Percentiles rank a stretch among this genome's conserved stretches.
phyloP scores from a whole-genome alignment of 2,888 invertebrate species.

The Pinctada fucata region DNA sequence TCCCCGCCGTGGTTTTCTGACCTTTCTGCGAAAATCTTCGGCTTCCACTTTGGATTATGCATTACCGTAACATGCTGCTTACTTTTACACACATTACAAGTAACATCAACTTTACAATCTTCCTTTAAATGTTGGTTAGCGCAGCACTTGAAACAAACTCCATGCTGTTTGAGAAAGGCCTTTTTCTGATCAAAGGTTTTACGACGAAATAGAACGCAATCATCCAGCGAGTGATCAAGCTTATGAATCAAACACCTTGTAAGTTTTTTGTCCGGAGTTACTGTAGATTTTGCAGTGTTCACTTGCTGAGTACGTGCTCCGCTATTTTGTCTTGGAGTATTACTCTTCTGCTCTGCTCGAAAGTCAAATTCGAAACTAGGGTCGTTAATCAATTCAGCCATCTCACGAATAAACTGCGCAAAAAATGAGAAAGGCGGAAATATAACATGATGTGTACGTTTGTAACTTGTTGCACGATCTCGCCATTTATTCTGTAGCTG shows the following conservation, averaged over 20 bases:
- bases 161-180: slow-evolving; percentile 12
- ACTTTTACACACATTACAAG: slow-evolving; percentile 21
- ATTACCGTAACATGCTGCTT: slow-evolving; percentile 21
- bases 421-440: slow-evolving; percentile 30
- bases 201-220: slow-evolving; percentile 17
- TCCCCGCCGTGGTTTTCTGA: slow-evolving; percentile 16
- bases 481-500: slow-evolving; percentile 24
- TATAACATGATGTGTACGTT: slow-evolving; percentile 10
- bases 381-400: slow-evolving; percentile 24
- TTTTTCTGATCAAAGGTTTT: slow-evolving; percentile 9
- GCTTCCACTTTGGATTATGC: slow-evolving; percentile 8
- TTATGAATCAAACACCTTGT: slow-evolving; percentile 21
- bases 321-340: background rate
- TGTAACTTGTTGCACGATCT: slow-evolving; percentile 22
- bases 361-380: slow-evolving; percentile 19
- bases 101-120: slow-evolving; percentile 20
- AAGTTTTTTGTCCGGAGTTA: background rate
- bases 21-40: background rate
- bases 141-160: slow-evolving; percentile 27
- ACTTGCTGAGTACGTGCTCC: background rate
- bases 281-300: background rate
- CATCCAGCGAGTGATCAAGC: slow-evolving; percentile 16
- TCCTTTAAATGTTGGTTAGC: slow-evolving; percentile 13
- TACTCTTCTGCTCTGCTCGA: background rate
- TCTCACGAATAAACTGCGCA: slow-evolving; percentile 26